phyloP scores from a whole-genome alignment of 2,797 vertebrate species.

The Carduelis carduelis region DNA sequence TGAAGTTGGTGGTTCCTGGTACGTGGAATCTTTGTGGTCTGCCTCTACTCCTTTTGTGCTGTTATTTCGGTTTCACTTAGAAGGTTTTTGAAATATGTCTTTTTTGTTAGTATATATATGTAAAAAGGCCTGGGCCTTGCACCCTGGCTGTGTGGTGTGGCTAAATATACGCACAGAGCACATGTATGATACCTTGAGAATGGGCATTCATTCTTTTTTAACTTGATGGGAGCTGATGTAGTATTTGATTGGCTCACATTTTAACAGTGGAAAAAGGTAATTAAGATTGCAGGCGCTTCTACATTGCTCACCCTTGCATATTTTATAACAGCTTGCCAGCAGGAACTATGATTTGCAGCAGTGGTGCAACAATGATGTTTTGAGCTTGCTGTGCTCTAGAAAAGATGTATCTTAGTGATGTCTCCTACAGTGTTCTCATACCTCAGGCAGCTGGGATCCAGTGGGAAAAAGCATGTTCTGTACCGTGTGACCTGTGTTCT shows the following conservation, averaged over 20 bases:
- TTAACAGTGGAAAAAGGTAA: not conserved
- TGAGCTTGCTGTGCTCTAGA: not conserved
- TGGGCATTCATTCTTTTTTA: not conserved
- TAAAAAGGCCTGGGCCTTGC: not conserved
- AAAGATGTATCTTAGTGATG: not conserved
- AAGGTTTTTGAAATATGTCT: not conserved
- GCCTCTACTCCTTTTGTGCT: not conserved
- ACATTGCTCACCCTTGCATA: not conserved
- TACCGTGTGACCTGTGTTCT: not conserved
- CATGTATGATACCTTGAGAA: not conserved
- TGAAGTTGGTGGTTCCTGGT: not conserved
- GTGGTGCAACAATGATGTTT: not conserved
- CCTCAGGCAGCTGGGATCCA: not conserved
- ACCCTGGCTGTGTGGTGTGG: not conserved
- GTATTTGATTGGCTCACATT: not conserved
- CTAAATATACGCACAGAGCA: not conserved
- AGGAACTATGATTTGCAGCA: not conserved
- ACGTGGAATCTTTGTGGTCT: not conserved
- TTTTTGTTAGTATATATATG: not conserved
- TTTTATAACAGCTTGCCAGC: not conserved
- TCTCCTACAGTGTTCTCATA: not conserved
- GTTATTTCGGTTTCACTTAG: not conserved
- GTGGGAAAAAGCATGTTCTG: not conserved
- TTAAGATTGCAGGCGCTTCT: not conserved
- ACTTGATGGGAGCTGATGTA: not conserved